phyloP scores from a whole-genome alignment of 2,888 invertebrate species.

The Seira sanloemensis region DNA sequence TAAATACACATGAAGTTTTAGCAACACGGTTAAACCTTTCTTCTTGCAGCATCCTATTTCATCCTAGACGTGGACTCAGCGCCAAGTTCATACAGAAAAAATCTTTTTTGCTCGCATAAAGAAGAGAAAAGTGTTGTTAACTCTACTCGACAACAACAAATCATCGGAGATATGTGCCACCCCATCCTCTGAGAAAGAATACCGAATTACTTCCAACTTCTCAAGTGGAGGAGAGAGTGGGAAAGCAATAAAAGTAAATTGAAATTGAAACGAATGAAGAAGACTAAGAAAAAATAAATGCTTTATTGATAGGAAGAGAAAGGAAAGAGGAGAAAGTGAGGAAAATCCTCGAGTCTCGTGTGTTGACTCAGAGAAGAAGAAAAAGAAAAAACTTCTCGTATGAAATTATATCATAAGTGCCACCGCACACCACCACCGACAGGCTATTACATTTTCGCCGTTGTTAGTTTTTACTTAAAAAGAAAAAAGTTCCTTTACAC shows the following conservation, averaged over 20 bases:
- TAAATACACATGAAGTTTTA: too few relatives aligned
- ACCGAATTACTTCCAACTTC: not conserved
- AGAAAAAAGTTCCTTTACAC: not conserved
- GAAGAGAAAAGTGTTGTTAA: slow-evolving; percentile 47
- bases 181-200: not conserved
- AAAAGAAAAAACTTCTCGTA: not conserved
- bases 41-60: too few relatives aligned
- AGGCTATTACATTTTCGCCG: not conserved
- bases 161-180: slow-evolving; percentile 31
- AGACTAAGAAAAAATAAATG: slow-evolving; percentile 26
- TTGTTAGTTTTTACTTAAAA: not conserved
- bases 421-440: not conserved
- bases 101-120: not conserved
- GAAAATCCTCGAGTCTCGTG: not conserved
- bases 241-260: slow-evolving; percentile 47
- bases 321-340: not conserved
- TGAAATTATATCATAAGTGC: not conserved
- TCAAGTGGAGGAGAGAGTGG: not conserved
- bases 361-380: not conserved
- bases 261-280: slow-evolving; percentile 39
- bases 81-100: not conserved
- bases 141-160: slow-evolving; percentile 39
- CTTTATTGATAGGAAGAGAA: slow-evolving; percentile 44
- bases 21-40: too few relatives aligned
- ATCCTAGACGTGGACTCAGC: not conserved